Base-by-base conservation (phyloP, 1,140 invertebrate genomes). In the Drosophila quadrilineata region DNA sequence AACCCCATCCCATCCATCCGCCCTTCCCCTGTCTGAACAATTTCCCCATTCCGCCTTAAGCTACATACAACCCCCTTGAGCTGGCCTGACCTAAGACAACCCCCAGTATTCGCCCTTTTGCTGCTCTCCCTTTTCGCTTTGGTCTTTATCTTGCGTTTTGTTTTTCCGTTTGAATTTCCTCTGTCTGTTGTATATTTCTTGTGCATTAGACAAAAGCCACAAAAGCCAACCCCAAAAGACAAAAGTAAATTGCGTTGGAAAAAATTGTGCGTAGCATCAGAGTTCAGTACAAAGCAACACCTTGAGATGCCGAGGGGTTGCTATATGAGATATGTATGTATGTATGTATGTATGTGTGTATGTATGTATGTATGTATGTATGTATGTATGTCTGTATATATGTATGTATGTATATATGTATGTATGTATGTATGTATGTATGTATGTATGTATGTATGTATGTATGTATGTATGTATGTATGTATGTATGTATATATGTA, bases 201-300 rank as follows among this genome's bases (percentile, higher is more conserved):
- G 14, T 10, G 14, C 33, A 48, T 22, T 38, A 29, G 17, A 50
- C 12, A 53, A 48, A 46, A 52, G 41, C 76, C 77, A 66, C 77
- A 85, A 58, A 85, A 84, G 74, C 59, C 79, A 85, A 84, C 74
- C 79, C 79, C 70, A 79, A 85, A 57, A 75, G 29, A 71, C 45
- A 63, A 77, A 73, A 48, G 73, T 66, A 76, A 82, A 82, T 84
- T 82, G 77, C 77, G 77, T 82, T 75, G 46, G 57, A 58, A 70
- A 76, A 66, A 68, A n/a, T n/a, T 82, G 77, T 79, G 77, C 84
- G 66, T 62, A 58, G 63, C 52, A 76, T 36, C 19, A 54, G n/a
- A n/a, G n/a, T n/a, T n/a, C n/a, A n/a, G 59, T 58, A 82, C 77
- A 82, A 82, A 84, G 76, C 72, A 82, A 80, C 75, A 80, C 75